Evolutionary conservation across 2,888 invertebrate genomes (phyloP), one percentile per base, ranked within the genome.

Genomic region (Parochlus steinenii): DNA sequence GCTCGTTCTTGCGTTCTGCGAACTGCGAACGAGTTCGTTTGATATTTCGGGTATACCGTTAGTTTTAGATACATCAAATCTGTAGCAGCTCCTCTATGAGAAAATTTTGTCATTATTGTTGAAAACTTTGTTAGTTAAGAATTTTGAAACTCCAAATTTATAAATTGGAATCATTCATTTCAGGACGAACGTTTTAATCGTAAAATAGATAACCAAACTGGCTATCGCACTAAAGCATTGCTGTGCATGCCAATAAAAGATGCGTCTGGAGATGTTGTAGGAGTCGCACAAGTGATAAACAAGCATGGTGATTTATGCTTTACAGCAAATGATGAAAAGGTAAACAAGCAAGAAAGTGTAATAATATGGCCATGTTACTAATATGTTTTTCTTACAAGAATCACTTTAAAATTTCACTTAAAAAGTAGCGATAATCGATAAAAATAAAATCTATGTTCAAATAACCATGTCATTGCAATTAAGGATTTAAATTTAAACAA

Each of bases 201-300:
- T 56, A 86, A 86, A 60, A 83, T 93, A 50, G 93, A 93, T 61
- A 78, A 76, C 45, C 71, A 79, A 59, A 93, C 92, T 15, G 92
- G 92, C 30, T 93, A 90, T 63, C 77, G 79, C 56, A 93, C 92
- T 36, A 74, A 81, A 59, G 85, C 87, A 37, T 71, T 93, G 45
- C 70, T 93, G 41, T 92, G 92, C 58, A 89, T 90, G 89, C 90
- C 92, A 36, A 92, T 93, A 55, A 83, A 86, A 61, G 92, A 92
- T 61, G 81, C 80, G 54, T 80, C 79, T 49, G 90, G 87, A 23
- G 89, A 93, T 58, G 87, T 95, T 47, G 80, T 95, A 47, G 97
- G 95, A 15, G 93, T 97, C 38, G 95, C 93, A 36, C 93, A 95
- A 72, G 87, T 86, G 49, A 87, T 87, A 60, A 87, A 87, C 64